Base-by-base conservation (phyloP, 2,113 vertebrate genomes). In the Stictonetta naevosa region DNA sequence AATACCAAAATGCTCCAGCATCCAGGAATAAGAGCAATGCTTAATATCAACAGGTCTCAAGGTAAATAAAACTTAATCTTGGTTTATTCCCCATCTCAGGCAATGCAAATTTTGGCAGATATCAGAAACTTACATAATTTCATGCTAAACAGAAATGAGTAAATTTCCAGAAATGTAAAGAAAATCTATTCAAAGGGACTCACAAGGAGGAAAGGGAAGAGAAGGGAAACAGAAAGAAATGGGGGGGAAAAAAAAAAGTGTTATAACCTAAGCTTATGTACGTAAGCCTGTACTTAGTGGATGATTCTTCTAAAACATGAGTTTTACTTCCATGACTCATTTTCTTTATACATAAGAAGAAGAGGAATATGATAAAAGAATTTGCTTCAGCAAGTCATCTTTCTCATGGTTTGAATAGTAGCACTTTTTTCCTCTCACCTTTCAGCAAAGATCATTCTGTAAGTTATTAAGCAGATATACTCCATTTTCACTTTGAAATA, bases 111-210 rank as follows among this genome's bases (percentile, higher is more conserved):
- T 40, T 94, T 92, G 80, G 53, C 82, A 88, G 62, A 86, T 74
- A 68, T 62, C 40, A 78, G 46, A 76, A 79, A 77, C 71, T 56
- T 86, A 92, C 74, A 74, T 92, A 77, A 79, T 91, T 86, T 83
- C 83, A 92, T 84, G 95, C 74, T 81, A 82, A 15, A 68, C 91
- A 91, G 40, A 59, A 58, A 78, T 50, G 76, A 67, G 52, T 64
- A 78, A 76, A 40, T 92, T 87, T 64, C 36, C 44, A 73, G 60
- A 91, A 74, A 63, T 52, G 53, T 76, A 86, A 88, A n/a, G 38
- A 82, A 90, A 88, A 93, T 80, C 50, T 52, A 52, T 52, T 50
- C 12, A 7, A 50, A 50, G 23, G 19, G 50, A 50, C 46, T 48
- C 46, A 11, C 19, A 23, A 50, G 19, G 46, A 48, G 46, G 19